phyloP scores from a whole-genome alignment of 2,113 vertebrate genomes.

The Jaculus jaculus region DNA sequence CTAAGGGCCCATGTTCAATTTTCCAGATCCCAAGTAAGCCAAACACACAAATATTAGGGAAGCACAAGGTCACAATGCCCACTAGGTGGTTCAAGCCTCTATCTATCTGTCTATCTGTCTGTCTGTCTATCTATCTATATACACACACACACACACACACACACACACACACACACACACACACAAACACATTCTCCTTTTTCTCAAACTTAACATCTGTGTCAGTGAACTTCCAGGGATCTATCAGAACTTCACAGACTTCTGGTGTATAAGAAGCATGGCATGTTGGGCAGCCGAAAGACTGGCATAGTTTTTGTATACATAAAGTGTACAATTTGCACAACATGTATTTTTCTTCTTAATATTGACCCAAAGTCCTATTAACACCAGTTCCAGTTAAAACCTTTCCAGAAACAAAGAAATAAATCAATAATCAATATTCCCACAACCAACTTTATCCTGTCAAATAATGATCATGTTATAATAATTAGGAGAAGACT shows the following conservation, averaged over 20 bases:
- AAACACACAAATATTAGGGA: too few relatives aligned
- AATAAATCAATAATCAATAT: neutral
- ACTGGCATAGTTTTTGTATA: neutral
- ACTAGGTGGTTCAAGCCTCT: too few relatives aligned
- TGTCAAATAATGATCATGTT: neutral
- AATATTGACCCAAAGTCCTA: neutral
- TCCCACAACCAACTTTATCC: neutral
- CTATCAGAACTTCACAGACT: neutral
- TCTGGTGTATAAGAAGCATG: neutral
- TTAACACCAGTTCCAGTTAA: neutral
- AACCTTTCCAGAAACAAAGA: neutral
- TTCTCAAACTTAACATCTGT: neutral
- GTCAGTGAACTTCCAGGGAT: neutral
- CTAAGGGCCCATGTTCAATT: too few relatives aligned
- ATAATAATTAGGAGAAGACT: neutral
- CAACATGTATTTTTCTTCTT: neutral
- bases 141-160: too few relatives aligned
- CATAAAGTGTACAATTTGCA: neutral
- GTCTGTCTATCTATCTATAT: too few relatives aligned
- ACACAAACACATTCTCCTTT: too few relatives aligned
- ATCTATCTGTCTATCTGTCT: too few relatives aligned
- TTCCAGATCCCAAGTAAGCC: too few relatives aligned
- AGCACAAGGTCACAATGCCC: too few relatives aligned
- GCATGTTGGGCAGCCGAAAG: neutral
- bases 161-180: too few relatives aligned